phyloP scores from a whole-genome alignment of 2,113 vertebrate species.

The Phaetusa simplex region DNA sequence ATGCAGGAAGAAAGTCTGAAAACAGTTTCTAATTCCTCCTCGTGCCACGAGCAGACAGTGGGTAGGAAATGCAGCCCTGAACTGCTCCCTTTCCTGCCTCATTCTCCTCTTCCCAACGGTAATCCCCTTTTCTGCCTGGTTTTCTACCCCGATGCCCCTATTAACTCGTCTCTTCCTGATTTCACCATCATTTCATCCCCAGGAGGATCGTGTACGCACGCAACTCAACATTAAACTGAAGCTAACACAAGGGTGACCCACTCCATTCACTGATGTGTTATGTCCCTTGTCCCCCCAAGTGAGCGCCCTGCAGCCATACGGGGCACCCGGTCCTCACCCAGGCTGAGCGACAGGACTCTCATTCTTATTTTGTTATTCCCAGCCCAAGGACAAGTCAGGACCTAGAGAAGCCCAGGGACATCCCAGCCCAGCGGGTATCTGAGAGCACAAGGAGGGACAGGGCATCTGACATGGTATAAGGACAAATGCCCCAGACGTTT shows the following conservation, averaged over 20 bases:
- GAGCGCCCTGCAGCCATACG: background rate
- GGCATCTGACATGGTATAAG: background rate
- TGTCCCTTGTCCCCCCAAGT: too few relatives aligned
- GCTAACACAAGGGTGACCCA: accelerated
- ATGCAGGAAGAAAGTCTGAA: background rate
- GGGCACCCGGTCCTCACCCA: background rate
- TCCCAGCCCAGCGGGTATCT: accelerated
- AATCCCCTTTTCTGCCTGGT: background rate
- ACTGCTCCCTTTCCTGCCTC: background rate
- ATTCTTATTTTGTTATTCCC: background rate
- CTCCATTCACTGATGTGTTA: accelerated
- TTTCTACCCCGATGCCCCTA: background rate
- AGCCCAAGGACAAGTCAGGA: background rate
- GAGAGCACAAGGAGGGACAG: background rate
- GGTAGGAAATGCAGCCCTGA: background rate
- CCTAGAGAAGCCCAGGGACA: background rate
- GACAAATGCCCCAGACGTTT: background rate
- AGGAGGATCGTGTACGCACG: accelerated
- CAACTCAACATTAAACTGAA: background rate
- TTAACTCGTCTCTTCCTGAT: background rate
- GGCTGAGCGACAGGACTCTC: background rate
- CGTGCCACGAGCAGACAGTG: accelerated
- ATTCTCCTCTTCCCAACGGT: background rate
- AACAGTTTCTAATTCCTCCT: background rate
- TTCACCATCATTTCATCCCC: background rate